Evolutionary conservation across 2,113 vertebrate species (phyloP), one percentile per base, ranked within the genome.

Genomic region (Galbula dea): DNA sequence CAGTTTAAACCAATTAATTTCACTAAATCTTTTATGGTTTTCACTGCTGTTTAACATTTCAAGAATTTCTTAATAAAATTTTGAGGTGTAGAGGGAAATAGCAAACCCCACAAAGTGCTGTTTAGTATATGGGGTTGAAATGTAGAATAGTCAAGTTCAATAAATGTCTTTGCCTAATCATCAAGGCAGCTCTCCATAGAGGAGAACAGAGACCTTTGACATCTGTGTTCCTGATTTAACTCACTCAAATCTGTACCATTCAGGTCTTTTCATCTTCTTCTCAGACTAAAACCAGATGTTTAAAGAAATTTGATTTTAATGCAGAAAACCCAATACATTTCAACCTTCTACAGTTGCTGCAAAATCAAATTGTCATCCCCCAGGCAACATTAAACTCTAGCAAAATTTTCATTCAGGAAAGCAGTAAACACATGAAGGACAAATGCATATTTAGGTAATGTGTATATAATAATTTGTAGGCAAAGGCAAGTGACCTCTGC

Each of bases 401-500:
- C 37, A 89, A 92, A 89, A 82, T 76, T 79, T 90, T 94, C 16
- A 87, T 89, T 92, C 73, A 72, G 20, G 78, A 85, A 66, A 49
- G 49, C 54, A 93, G 72, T 96, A 94, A 95, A 82, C 62, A 41
- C 54, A 76, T n/a, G 58, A 94, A 94, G 92, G 81, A 87, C 81
- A 90, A 96, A 89, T 12, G 19, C 58, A 2, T 87, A 84, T 83
- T 89, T 87, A 89, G 74, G 77, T 59, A 72, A 92, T 46, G n/a
- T 68, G 41, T 73, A 68, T 65, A n/a, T 34, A 32, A 58, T 49
- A 62, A n/a, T 85, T 79, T 43, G 71, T 52, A 95, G 49, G 71
- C 66, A 87, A 91, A 95, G 58, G 74, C 24, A 87, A 94, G 74
- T 87, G 91, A 94, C 94, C 84, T 95, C 87, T 85, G 62, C 71